These are phyloP conservation scores for Perodicticus potto DNA, from an alignment of 2,797 vertebrate genomes.

Conservation along the genomic window DNA sequence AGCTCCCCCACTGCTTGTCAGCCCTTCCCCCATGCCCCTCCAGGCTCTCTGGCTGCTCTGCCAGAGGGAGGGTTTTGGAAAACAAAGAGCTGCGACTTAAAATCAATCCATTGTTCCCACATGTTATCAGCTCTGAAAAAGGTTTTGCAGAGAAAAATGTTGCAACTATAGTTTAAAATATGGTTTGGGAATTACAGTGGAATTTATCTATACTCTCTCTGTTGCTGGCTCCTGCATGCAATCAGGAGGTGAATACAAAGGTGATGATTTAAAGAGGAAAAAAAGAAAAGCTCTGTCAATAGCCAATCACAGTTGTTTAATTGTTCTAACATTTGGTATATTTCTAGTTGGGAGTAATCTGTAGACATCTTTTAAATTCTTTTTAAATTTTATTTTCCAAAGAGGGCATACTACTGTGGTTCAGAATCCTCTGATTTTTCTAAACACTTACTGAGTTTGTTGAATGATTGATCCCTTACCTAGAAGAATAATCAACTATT, in stretches of 20 bases:
- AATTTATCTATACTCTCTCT: conserved; percentile 19
- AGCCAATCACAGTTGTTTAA: neutral
- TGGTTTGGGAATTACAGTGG: conserved; percentile 36
- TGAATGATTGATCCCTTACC: neutral
- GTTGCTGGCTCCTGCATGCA: neutral
- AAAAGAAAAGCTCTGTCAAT: neutral
- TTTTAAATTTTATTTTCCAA: neutral
- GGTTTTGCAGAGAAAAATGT: conserved; percentile 66
- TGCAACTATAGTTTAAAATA: conserved; percentile 23
- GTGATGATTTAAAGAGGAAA: neutral
- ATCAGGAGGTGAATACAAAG: conserved; percentile 23
- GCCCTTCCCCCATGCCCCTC: neutral
- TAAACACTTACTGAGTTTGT: neutral
- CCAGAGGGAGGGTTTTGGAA: conserved; percentile 53
- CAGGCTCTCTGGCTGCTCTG: neutral
- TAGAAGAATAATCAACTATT: conserved; percentile 8
- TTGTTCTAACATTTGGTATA: conserved; percentile 3
- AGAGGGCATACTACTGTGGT: neutral
- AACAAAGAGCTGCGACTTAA: conserved; percentile 70
- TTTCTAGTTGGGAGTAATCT: conserved; percentile 28
- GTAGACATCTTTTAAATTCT: neutral
- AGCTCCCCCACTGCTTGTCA: conserved; percentile 61
- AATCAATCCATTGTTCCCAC: conserved; percentile 79
- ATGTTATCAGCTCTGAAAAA: conserved; percentile 61
- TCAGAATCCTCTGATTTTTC: neutral